A percentile compares a stretch with the other conserved stretches of the same genome.
phyloP scores from a whole-genome alignment of 2,113 vertebrate genomes.

The Aleadryas rufinucha region DNA sequence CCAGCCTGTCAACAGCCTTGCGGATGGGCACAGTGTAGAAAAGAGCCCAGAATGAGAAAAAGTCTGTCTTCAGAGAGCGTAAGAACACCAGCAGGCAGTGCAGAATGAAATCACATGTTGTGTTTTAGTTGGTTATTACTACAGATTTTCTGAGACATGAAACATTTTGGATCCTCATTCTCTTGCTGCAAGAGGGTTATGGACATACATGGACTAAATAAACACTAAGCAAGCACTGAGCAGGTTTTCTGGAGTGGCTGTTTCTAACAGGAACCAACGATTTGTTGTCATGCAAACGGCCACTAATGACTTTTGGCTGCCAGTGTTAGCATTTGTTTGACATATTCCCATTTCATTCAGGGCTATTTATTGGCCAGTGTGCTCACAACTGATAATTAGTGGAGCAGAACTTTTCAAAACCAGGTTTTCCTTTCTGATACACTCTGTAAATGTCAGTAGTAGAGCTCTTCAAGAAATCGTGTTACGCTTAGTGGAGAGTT shows the following conservation, averaged over 20 bases:
- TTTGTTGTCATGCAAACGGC: slow-evolving; percentile 25
- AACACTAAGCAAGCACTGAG: neutral
- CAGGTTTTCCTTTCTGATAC: neutral
- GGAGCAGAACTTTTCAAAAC: neutral
- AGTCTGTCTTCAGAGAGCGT: neutral
- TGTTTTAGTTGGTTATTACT: neutral
- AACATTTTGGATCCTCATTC: neutral
- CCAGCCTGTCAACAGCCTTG: neutral
- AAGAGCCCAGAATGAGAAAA: neutral
- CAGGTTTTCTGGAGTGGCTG: neutral
- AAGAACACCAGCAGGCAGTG: neutral
- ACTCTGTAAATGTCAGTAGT: neutral
- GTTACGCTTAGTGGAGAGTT: neutral
- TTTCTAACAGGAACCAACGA: neutral
- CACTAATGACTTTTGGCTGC: slow-evolving; percentile 1
- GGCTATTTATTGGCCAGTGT: neutral
- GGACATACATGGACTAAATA: neutral
- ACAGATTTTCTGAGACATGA: neutral
- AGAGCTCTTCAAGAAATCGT: neutral
- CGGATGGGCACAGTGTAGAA: neutral
- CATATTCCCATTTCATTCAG: neutral
- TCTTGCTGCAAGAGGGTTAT: neutral
- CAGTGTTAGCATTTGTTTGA: slow-evolving; percentile 13
- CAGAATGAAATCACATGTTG: neutral
- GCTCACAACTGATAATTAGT: neutral